These are phyloP conservation scores for Timema podura DNA, from an alignment of 2,888 invertebrate species.

Conservation along the genomic window DNA sequence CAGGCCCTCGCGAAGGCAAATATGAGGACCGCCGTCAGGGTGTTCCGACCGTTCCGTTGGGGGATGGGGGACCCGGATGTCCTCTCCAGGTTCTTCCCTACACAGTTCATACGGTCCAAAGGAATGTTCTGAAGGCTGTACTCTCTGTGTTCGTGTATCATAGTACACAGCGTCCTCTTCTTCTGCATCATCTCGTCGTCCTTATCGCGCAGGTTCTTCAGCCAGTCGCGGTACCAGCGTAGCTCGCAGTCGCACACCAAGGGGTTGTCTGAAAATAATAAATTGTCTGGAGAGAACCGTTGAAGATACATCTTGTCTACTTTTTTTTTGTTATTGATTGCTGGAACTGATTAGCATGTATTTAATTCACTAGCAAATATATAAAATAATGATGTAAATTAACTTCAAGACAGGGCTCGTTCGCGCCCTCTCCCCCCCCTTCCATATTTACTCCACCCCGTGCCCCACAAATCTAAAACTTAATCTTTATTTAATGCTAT, in stretches of 20 bases:
- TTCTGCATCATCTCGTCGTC: constrained; percentile 87
- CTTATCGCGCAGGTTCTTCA: constrained; percentile 70
- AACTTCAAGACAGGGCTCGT: too few species aligned
- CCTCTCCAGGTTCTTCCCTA: constrained; percentile 47
- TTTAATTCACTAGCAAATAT: too few species aligned
- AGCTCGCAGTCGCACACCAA: constrained; percentile 83
- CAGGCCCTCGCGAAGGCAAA: background rate
- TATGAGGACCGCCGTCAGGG: constrained; percentile 12
- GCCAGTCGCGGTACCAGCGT: constrained; percentile 81
- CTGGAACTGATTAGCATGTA: too few species aligned
- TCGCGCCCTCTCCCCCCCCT: too few species aligned
- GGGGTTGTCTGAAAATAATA: constrained; percentile 68
- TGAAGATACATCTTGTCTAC: too few species aligned
- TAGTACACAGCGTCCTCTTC: constrained; percentile 77
- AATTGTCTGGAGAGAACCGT: too few species aligned
- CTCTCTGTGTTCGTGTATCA: constrained; percentile 75
- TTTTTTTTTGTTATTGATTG: too few species aligned
- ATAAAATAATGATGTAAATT: too few species aligned
- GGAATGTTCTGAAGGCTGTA: constrained; percentile 79
- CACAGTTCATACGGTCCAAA: constrained; percentile 77
- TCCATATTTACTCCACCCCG: too few species aligned
- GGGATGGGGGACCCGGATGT: constrained; percentile 10
- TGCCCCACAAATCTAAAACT: too few species aligned
- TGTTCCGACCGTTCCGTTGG: background rate
- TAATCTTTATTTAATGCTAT: too few species aligned